Evolutionary conservation across 2,113 vertebrate genomes (phyloP).

Genomic region (Poeciliopsis prolifica): DNA sequence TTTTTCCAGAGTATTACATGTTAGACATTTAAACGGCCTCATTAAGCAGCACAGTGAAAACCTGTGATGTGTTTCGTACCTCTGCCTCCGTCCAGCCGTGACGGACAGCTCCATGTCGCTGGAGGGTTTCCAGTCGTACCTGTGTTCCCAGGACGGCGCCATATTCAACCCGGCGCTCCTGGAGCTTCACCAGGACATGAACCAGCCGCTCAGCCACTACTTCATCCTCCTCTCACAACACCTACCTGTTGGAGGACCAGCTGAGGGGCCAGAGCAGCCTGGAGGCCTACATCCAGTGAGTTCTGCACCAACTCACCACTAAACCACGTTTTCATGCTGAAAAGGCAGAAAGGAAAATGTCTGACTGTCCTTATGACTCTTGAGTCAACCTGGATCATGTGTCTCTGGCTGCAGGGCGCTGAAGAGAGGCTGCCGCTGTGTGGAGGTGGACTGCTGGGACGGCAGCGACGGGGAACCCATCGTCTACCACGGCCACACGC

Average conservation of each 20-base stretch:
- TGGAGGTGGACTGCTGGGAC: slow-evolving; percentile 97
- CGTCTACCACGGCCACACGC: slow-evolving; percentile 94
- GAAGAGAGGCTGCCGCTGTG: slow-evolving; percentile 92
- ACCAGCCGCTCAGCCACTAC: slow-evolving; percentile 89
- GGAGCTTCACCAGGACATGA: slow-evolving; percentile 90
- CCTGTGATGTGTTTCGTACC: background rate
- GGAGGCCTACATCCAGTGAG: slow-evolving; percentile 94
- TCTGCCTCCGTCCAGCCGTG: slow-evolving; percentile 55
- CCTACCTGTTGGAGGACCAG: slow-evolving; percentile 94
- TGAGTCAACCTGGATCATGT: background rate
- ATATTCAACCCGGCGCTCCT: slow-evolving; percentile 83
- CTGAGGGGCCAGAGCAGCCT: slow-evolving; percentile 92
- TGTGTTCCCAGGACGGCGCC: slow-evolving; percentile 90
- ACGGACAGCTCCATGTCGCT: slow-evolving; percentile 80
- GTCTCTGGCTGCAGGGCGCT: slow-evolving; percentile 76
- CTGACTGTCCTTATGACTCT: background rate
- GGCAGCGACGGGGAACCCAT: slow-evolving; percentile 90
- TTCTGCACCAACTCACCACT: background rate
- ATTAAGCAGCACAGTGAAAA: no score
- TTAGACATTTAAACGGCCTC: no score
- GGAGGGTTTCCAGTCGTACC: slow-evolving; percentile 91
- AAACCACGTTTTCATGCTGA: background rate
- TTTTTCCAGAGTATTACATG: no score
- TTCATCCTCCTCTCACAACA: slow-evolving; percentile 98
- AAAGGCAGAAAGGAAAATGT: background rate